phyloP scores from a whole-genome alignment of 2,888 invertebrate species.

The Brassicogethes aeneus region DNA sequence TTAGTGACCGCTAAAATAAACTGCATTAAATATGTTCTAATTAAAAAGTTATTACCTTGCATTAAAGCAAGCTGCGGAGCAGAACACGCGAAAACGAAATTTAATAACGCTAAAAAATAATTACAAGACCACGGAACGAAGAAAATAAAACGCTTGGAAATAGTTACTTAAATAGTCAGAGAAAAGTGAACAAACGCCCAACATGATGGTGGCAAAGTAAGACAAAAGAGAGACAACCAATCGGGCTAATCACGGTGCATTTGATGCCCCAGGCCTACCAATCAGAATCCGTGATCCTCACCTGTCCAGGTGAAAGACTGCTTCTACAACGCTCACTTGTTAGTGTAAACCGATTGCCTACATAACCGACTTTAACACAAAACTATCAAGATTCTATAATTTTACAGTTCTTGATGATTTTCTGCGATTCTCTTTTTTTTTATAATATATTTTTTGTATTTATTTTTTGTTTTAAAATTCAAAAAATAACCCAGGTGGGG shows the following conservation, averaged over 20 bases:
- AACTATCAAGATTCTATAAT: too few species aligned
- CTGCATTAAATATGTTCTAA: not conserved
- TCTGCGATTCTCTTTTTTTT: too few species aligned
- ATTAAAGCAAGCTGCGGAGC: not conserved
- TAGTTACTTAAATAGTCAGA: too few species aligned
- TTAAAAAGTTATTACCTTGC: not conserved
- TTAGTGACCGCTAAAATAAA: not conserved
- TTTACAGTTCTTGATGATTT: too few species aligned
- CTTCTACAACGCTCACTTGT: too few species aligned
- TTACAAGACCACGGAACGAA: too few species aligned
- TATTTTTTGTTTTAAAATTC: too few species aligned
- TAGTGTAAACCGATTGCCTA: too few species aligned
- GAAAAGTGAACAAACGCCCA: slow-evolving; percentile 27
- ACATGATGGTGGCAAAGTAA: slow-evolving; percentile 34
- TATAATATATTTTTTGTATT: too few species aligned
- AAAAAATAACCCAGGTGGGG: too few species aligned
- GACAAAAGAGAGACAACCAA: slow-evolving; percentile 33
- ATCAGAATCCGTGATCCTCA: slow-evolving; percentile 29
- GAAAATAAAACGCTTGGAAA: too few species aligned
- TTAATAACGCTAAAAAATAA: not conserved
- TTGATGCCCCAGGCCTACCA: slow-evolving; percentile 31
- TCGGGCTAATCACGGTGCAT: slow-evolving; percentile 20
- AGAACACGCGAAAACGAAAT: not conserved
- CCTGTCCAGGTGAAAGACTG: slow-evolving; percentile 24
- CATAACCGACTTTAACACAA: too few species aligned